A percentile compares a stretch with the other conserved stretches of the same genome.
Conservation (phyloP, 2,797 vertebrate genomes). For the Acanthis flammea region DNA sequence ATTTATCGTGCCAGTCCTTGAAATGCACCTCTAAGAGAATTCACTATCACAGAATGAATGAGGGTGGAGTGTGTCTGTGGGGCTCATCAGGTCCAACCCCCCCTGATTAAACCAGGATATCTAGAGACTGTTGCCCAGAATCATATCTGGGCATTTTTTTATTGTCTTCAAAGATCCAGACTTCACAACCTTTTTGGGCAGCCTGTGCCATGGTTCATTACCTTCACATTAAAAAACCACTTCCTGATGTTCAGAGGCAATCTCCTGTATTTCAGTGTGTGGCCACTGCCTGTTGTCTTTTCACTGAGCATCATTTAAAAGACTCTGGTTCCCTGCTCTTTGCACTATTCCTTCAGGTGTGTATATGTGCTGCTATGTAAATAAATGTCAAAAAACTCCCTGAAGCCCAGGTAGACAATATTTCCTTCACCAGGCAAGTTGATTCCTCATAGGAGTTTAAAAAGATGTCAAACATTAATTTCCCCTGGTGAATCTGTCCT, state of each 20-base stretch:
- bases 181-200: neutral
- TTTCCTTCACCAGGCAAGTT: neutral
- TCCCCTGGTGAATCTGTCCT: neutral
- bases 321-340: neutral
- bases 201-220: neutral
- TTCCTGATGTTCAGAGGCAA: neutral
- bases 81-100: neutral
- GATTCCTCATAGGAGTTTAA: neutral
- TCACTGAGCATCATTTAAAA: neutral
- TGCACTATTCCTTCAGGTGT: neutral
- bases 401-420: neutral
- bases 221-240: neutral
- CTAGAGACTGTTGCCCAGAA: neutral
- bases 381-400: neutral
- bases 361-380: neutral
- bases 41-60: neutral
- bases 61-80: neutral
- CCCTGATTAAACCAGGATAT: neutral
- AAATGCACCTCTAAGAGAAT: neutral
- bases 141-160: rapidly evolving
- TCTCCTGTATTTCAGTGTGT: neutral
- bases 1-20: neutral
- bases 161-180: neutral
- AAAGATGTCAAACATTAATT: neutral
- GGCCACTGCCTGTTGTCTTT: neutral